Evolutionary conservation across 2,888 invertebrate species (phyloP), one percentile per base, ranked within the genome.

Genomic region (Tineola bisselliella): DNA sequence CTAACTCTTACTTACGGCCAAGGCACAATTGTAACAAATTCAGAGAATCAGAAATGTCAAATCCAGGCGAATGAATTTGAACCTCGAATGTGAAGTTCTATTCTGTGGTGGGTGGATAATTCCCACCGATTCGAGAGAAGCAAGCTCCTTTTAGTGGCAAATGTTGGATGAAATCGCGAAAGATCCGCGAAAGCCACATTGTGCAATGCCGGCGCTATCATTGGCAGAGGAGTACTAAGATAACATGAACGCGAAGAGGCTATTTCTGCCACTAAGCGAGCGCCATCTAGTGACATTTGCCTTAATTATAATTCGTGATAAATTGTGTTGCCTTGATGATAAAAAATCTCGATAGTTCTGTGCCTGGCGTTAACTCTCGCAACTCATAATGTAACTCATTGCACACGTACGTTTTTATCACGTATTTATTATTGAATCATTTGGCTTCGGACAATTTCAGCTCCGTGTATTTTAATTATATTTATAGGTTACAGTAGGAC

Each of bases 201-300:
- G 58, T 58, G 58, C 58, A 58, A 58, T 58, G 58, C 33, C 33
- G 58, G 58, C 31, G 31, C 33, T 58, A 58, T 58, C 58, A 58
- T 58, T 58, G 58, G 33, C 33, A n/a, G 15, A n/a, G 6, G 33
- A 33, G 58, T 58, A 58, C 58, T 15, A 58, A 13, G 4, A 13
- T 13, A 33, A 3, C 58, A 58, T 17, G 13, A 54, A 11, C 11
- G 11, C 18, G 6, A 25, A 54, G 54, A 54, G 54, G 52, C 15
- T 13, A 52, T 52, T 18, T 13, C 8, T 10, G 38, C n/a, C 2
- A 38, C 3, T 38, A 38, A 38, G 1, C 10, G n/a, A n/a, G 38
- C 38, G 38, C 38, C 38, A 38, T 38, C 38, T 38, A 38, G 38
- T 38, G 3, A 12, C 10, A 38, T 38, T n/a, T 10, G 38, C n/a